Evolutionary conservation across 2,888 invertebrate species (phyloP).

Genomic region (Nemoura dubitans): DNA sequence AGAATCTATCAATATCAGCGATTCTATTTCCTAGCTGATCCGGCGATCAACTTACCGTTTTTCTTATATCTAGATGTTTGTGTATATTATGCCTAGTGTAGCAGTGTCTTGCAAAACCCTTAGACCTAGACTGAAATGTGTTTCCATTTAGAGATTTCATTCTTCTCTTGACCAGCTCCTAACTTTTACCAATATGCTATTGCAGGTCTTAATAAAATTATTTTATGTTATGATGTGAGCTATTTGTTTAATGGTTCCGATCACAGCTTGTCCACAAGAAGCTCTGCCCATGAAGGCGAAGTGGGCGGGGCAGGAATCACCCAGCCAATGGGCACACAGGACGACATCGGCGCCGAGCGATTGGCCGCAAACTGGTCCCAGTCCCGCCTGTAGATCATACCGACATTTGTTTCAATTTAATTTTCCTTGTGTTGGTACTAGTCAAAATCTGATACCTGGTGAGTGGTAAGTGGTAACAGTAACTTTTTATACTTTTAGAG

Average conservation of each 20-base stretch:
- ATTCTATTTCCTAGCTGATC: too few relatives aligned
- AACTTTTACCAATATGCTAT: neutral
- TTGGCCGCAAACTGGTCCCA: conserved; percentile 64
- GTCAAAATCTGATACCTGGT: too few relatives aligned
- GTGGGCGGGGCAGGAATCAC: conserved; percentile 67
- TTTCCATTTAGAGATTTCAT: neutral
- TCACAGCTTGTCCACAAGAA: conserved; percentile 19
- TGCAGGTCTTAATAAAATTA: neutral
- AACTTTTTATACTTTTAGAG: too few relatives aligned
- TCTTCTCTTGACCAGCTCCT: neutral
- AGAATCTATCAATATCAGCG: too few relatives aligned
- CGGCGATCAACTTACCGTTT: too few relatives aligned
- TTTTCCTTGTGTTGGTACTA: too few relatives aligned
- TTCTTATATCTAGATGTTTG: too few relatives aligned
- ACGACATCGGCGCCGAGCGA: conserved; percentile 61
- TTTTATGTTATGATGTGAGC: neutral
- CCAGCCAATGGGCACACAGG: conserved; percentile 77
- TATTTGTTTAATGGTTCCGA: neutral
- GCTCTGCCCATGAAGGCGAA: conserved; percentile 60
- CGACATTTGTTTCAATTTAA: conserved; percentile 1
- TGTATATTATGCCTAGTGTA: too few relatives aligned
- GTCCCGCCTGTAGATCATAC: conserved; percentile 58
- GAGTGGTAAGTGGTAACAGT: too few relatives aligned
- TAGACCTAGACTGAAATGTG: too few relatives aligned
- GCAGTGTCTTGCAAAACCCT: too few relatives aligned